Percentiles rank a stretch among this genome's conserved stretches.
Conservation (phyloP, 2,797 vertebrate genomes). For the Rhinophrynus dorsalis region DNA sequence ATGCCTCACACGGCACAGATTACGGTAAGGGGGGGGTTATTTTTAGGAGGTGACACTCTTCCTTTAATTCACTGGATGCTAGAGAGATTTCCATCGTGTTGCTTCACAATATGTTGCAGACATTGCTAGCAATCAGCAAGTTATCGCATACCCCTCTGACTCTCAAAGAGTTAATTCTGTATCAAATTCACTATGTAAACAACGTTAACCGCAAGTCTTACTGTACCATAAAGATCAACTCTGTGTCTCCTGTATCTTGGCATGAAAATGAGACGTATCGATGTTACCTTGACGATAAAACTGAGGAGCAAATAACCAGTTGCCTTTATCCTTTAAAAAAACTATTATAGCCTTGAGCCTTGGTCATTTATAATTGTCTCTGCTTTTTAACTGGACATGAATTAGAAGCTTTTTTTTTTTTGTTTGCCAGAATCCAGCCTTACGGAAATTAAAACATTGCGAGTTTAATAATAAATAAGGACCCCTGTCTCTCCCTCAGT, state of each 20-base stretch:
- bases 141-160: no score
- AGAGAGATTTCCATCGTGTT: no score
- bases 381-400: neutral
- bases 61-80: no score
- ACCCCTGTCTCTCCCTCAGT: slow-evolving; percentile 50
- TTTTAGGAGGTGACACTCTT: no score
- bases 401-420: rapidly evolving
- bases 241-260: slow-evolving; percentile 3
- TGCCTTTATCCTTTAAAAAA: neutral
- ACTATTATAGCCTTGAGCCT: neutral
- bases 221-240: neutral
- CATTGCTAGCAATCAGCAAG: no score
- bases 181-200: no score
- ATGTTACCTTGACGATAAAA: slow-evolving; percentile 11
- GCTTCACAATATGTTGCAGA: no score
- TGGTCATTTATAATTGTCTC: neutral
- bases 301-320: neutral
- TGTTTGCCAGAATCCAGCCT: neutral
- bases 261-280: slow-evolving; percentile 22
- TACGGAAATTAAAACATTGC: neutral
- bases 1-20: no score
- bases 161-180: no score
- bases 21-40: no score
- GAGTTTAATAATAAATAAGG: slow-evolving; percentile 30
- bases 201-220: slow-evolving; percentile 24